Conservation (phyloP, 2,888 invertebrate species). For the Aporophyla lueneburgensis region DNA sequence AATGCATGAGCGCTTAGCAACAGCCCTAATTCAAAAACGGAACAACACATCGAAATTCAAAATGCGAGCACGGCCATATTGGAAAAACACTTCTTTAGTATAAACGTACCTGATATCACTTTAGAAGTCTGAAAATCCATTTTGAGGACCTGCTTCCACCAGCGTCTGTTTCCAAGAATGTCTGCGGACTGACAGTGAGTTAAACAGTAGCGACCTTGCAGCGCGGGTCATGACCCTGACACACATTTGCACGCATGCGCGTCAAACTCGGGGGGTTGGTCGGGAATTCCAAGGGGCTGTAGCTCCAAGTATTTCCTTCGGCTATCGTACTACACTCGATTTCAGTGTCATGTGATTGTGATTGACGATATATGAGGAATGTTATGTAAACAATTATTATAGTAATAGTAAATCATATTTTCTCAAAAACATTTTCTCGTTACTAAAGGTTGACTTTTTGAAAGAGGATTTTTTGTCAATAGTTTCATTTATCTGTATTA, state of each 20-base stretch:
- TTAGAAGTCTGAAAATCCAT: constrained; percentile 81
- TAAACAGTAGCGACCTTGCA: constrained; percentile 88
- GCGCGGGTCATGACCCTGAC: constrained; percentile 86
- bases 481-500: too few species aligned
- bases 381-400: constrained; percentile 41
- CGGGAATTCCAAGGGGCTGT: constrained; percentile 24
- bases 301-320: constrained; percentile 24
- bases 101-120: constrained; percentile 74
- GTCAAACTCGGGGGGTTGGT: constrained; percentile 23
- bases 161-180: constrained; percentile 55
- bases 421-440: not conserved
- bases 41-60: constrained; percentile 20
- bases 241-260: constrained; percentile 84
- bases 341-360: constrained; percentile 39
- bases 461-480: not conserved
- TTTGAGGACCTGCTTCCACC: constrained; percentile 40
- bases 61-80: constrained; percentile 27
- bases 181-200: constrained; percentile 72
- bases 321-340: constrained; percentile 28
- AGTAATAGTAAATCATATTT: too few species aligned
- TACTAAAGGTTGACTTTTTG: not conserved
- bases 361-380: constrained; percentile 22
- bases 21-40: constrained; percentile 42
- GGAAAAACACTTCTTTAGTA: not conserved
- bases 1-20: constrained; percentile 44